Evolutionary conservation across 2,888 invertebrate genomes (phyloP).

Genomic region (Phasia obesa): DNA sequence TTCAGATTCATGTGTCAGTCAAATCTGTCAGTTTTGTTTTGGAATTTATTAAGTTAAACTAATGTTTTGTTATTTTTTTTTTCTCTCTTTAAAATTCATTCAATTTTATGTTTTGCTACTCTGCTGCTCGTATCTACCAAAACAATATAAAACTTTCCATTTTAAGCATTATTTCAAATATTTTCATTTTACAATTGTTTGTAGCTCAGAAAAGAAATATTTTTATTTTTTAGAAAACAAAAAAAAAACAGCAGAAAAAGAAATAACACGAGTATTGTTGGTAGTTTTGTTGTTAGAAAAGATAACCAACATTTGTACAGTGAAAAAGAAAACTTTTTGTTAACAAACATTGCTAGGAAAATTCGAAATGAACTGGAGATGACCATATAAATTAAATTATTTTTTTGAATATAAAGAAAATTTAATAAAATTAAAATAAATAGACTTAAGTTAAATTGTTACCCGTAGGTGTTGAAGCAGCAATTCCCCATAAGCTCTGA

Average conservation of each 20-base stretch:
- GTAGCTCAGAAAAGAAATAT: constrained; percentile 23
- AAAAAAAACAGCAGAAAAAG: constrained; percentile 20
- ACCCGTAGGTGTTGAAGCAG: no score
- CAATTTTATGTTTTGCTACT: constrained; percentile 30
- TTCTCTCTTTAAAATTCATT: constrained; percentile 10
- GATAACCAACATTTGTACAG: not conserved
- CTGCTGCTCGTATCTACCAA: constrained; percentile 16
- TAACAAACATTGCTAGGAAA: no score
- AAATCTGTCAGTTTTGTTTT: constrained; percentile 7
- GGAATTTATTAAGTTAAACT: constrained; percentile 17
- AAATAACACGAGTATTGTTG: constrained; percentile 17
- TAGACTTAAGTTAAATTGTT: no score
- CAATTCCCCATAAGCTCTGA: no score
- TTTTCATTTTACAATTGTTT: constrained; percentile 51
- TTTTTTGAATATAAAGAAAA: no score
- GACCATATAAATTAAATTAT: no score
- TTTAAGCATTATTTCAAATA: constrained; percentile 15
- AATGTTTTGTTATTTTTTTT: constrained; percentile 14
- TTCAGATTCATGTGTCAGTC: constrained; percentile 30
- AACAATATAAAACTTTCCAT: constrained; percentile 54
- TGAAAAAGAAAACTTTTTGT: not conserved
- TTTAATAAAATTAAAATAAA: no score
- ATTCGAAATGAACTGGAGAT: no score
- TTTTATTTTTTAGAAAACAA: constrained; percentile 30
- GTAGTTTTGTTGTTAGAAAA: constrained; percentile 14